phyloP scores from a whole-genome alignment of 37 sponge, comb jelly and placozoan species.

The Haliclona indistincta region DNA sequence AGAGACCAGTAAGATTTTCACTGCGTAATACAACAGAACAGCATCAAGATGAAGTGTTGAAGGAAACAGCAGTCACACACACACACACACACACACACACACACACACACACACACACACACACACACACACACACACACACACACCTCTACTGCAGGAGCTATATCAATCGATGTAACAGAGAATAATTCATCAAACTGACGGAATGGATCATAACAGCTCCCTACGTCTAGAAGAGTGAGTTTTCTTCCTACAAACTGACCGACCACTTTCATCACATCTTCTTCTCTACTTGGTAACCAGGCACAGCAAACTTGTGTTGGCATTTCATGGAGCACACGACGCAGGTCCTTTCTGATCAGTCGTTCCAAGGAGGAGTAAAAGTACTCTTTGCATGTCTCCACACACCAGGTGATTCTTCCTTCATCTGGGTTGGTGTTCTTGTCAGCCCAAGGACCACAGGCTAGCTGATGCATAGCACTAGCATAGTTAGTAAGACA shows the following conservation, averaged over 20 bases:
- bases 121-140: neutral
- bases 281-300: constrained; percentile 25
- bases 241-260: neutral
- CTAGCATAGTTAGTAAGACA: constrained; percentile 40
- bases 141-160: constrained; percentile 71
- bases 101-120: neutral
- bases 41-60: neutral
- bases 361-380: constrained; percentile 18
- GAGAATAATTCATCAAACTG: constrained; percentile 27
- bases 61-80: neutral
- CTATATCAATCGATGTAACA: constrained; percentile 73
- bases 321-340: constrained; percentile 29
- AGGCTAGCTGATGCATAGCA: constrained; percentile 68
- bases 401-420: constrained; percentile 71
- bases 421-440: too few relatives aligned
- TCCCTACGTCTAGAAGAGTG: constrained; percentile 77
- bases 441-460: constrained; percentile 42
- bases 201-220: constrained; percentile 85
- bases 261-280: neutral
- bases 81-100: neutral
- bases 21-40: neutral
- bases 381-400: constrained; percentile 58
- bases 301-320: constrained; percentile 11
- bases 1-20: too few relatives aligned
- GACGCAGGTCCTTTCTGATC: constrained; percentile 57